Base-by-base conservation (phyloP, 2,113 vertebrate species). In the Hippocampus guttulatus region DNA sequence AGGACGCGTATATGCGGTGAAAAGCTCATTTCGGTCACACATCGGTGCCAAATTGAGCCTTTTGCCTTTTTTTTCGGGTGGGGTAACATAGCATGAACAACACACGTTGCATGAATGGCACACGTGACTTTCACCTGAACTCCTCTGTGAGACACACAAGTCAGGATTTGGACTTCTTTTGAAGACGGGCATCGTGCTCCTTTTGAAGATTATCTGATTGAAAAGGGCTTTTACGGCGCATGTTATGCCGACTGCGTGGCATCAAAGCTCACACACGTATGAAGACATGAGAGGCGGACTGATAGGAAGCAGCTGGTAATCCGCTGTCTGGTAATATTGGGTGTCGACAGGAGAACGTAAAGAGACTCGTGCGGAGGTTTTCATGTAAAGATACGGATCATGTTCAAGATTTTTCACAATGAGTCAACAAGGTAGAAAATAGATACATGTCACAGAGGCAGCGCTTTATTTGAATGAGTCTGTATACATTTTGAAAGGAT, bases 141-240 rank as follows among this genome's bases (percentile, higher is more conserved):
- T 76, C 70, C n/a, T 8, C 61, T 74, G 69, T 70, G 74, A 82
- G 74, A 75, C 14, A 60, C 52, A 67, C 68, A 70, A 80, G 78
- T 70, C 67, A 62, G 73, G 75, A 79, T 84, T 87, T 82, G 69
- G 76, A 71, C 75, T 57, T 72, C 68, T 77, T 85, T 83, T 86
- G 81, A 84, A 81, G 81, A 77, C 1, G 61, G 67, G 62, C 64
- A 61, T 76, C 55, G 65, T 69, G 74, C 54, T 81, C 67, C 78
- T 85, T 61, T 88, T 87, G 80, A 85, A 84, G 85, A 90, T 84
- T 77, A 88, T 80, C 66, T 8, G 64, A 79, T 84, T 78, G 76
- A 27, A 45, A 74, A 67, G 47, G 74, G 78, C 78, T 83, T 83
- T 85, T 45, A 77, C 84, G 60, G n/a, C 20, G n/a, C 70, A 84